Conservation (phyloP, 2,113 vertebrate genomes). For the Tichodroma muraria region DNA sequence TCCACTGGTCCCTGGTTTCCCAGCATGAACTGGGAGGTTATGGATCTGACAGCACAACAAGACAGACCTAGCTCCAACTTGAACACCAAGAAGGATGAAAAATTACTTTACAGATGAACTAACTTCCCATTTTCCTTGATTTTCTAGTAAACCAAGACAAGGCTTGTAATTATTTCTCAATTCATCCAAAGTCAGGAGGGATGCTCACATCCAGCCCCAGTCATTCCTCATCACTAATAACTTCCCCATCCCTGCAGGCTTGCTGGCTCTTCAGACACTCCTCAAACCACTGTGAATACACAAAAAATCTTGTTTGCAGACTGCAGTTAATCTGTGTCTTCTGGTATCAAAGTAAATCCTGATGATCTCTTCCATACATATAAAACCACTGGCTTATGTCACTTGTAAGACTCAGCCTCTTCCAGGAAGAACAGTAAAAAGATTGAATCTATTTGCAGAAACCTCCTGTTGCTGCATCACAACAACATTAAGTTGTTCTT, state of each 20-base stretch:
- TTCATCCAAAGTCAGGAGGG: background rate
- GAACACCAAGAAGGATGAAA: background rate
- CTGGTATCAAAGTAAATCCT: background rate
- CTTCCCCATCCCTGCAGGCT: background rate
- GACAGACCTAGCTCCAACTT: background rate
- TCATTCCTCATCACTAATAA: background rate
- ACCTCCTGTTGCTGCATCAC: background rate
- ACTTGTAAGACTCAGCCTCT: background rate
- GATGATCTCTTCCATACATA: background rate
- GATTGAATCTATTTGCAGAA: background rate
- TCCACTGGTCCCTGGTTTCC: background rate
- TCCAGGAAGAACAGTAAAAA: background rate
- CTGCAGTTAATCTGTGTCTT: background rate
- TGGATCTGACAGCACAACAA: background rate
- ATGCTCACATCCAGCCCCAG: background rate
- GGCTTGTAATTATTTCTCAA: background rate
- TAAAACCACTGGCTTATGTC: background rate
- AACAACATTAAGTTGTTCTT: background rate
- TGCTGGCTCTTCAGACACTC: background rate
- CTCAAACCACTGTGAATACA: background rate
- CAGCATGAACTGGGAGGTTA: background rate
- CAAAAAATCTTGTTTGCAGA: background rate
- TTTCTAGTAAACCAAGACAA: background rate
- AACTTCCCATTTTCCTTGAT: background rate
- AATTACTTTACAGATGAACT: background rate